phyloP scores from a whole-genome alignment of 2,888 invertebrate species.

The Andrena fulva region DNA sequence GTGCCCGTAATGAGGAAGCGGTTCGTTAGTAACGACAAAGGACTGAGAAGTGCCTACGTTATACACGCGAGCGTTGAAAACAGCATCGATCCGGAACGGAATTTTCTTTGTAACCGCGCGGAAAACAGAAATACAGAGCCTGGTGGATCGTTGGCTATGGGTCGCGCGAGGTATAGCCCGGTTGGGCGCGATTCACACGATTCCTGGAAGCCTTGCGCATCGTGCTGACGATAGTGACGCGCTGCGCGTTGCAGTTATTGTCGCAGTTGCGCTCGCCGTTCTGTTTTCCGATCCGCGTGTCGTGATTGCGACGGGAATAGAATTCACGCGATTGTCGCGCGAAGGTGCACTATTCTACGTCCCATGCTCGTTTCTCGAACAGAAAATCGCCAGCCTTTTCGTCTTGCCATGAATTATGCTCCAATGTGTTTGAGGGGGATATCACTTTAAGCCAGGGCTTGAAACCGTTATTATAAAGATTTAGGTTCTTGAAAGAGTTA shows the following conservation, averaged over 20 bases:
- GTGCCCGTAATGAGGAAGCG: slow-evolving; percentile 54
- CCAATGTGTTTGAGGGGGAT: no score
- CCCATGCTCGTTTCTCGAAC: no score
- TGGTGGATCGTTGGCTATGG: not conserved
- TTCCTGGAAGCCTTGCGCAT: slow-evolving; percentile 22
- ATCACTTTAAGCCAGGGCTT: no score
- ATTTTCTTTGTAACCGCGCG: slow-evolving; percentile 23
- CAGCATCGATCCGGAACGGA: slow-evolving; percentile 22
- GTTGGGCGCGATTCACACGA: not conserved
- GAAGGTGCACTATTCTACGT: no score
- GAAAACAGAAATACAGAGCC: slow-evolving; percentile 11
- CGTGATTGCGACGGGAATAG: slow-evolving; percentile 15
- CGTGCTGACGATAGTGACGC: not conserved
- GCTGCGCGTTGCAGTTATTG: not conserved
- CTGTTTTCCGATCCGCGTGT: not conserved
- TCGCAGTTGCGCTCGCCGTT: not conserved
- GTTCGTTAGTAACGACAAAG: slow-evolving; percentile 57
- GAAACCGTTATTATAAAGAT: no score
- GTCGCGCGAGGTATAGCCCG: not conserved
- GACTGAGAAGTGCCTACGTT: slow-evolving; percentile 26
- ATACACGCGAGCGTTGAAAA: slow-evolving; percentile 30
- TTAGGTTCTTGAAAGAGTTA: no score
- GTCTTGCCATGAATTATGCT: no score
- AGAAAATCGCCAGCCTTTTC: no score
- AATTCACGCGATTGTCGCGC: not conserved